Conservation (phyloP, 2,888 invertebrate genomes). For the Lasius fuliginosus region DNA sequence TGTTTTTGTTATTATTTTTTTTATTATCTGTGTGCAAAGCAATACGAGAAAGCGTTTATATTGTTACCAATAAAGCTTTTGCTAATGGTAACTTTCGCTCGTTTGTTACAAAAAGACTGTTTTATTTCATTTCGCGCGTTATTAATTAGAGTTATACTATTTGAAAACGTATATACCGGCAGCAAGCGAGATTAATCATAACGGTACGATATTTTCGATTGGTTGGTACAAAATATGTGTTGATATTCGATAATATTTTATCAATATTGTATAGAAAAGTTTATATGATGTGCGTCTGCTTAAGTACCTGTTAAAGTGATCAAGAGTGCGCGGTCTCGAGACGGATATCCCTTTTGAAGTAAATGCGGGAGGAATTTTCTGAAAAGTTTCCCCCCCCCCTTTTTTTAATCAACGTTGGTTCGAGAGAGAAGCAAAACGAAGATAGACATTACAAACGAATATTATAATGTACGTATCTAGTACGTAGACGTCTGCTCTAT, state of each 20-base stretch:
- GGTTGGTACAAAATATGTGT: conserved; percentile 81
- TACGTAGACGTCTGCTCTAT: conserved; percentile 76
- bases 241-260: conserved; percentile 83
- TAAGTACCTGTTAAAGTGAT: conserved; percentile 75
- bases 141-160: conserved; percentile 41
- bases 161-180: conserved; percentile 39
- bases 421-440: conserved; percentile 48
- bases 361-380: conserved; percentile 46
- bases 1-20: conserved; percentile 85
- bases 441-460: conserved; percentile 64
- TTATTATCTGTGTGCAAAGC: conserved; percentile 77
- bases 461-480: conserved; percentile 80
- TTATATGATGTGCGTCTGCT: conserved; percentile 77
- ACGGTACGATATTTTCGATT: conserved; percentile 77
- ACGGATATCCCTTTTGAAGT: conserved; percentile 63
- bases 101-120: conserved; percentile 49
- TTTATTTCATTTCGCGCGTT: conserved; percentile 47
- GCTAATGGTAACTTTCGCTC: conserved; percentile 52
- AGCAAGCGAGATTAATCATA: conserved; percentile 63
- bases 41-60: conserved; percentile 75
- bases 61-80: conserved; percentile 55
- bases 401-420: conserved; percentile 10
- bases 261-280: conserved; percentile 83
- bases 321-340: conserved; percentile 62
- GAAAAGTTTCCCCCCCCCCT: background rate